phyloP scores from a whole-genome alignment of 2,888 invertebrate genomes.

The Lepidocyrtinus sp. region DNA sequence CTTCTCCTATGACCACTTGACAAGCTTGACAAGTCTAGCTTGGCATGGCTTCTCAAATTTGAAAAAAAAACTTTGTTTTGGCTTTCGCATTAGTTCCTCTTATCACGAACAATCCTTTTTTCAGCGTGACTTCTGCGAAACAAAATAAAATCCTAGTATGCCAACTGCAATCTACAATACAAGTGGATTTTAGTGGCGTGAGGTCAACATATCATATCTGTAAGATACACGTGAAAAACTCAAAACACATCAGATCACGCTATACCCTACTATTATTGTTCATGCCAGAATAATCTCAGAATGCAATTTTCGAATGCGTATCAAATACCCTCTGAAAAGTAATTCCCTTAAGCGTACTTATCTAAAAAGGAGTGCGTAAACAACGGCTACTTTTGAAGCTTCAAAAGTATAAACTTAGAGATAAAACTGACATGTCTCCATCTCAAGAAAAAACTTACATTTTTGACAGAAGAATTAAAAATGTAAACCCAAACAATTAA shows the following conservation, averaged over 20 bases:
- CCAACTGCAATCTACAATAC: no score
- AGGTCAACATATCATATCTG: slow-evolving; percentile 18
- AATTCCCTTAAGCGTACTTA: no score
- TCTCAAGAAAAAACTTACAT: no score
- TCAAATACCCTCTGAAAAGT: neutral
- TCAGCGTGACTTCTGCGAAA: neutral
- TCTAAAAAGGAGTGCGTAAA: slow-evolving; percentile 8
- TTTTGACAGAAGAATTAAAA: no score
- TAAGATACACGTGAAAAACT: neutral
- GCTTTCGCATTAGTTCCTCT: no score
- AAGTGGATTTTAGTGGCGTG: neutral
- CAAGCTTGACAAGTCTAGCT: neutral
- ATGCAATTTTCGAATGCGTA: slow-evolving; percentile 10
- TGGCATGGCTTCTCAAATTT: neutral
- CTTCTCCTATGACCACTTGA: neutral
- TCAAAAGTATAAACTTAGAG: no score
- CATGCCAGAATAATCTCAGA: neutral
- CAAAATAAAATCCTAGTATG: no score
- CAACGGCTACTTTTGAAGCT: no score
- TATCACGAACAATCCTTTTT: no score
- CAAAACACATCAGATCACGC: neutral
- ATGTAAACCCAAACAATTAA: no score
- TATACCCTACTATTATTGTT: neutral
- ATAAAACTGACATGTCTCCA: no score
- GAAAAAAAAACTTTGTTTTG: neutral